Percentiles rank a stretch among this genome's conserved stretches.
Conservation (phyloP, 2,113 vertebrate genomes). For the Elachura formosa region DNA sequence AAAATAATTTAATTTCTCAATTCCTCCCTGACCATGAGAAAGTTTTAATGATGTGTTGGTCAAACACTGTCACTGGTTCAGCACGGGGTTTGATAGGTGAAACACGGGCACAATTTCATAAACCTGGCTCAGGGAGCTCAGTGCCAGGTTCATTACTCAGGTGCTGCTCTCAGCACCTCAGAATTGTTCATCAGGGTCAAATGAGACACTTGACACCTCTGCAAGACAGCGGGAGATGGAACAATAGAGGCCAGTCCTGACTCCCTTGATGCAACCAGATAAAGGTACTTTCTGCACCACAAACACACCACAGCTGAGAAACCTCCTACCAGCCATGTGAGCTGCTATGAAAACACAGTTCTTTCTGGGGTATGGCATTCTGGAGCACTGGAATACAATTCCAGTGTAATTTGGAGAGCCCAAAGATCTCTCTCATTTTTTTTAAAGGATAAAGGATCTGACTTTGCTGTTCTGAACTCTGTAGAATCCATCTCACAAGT, state of each 20-base stretch:
- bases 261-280: neutral
- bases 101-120: accelerated
- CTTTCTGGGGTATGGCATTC: neutral
- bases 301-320: neutral
- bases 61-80: neutral
- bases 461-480: neutral
- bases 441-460: neutral
- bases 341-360: neutral
- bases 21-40: neutral
- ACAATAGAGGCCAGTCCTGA: neutral
- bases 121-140: neutral
- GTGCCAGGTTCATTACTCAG: accelerated
- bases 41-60: neutral
- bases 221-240: neutral
- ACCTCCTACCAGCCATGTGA: neutral
- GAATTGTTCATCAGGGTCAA: neutral
- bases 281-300: neutral
- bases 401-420: too few relatives aligned
- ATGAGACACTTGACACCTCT: neutral
- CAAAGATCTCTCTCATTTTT: neutral
- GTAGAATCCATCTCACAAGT: neutral
- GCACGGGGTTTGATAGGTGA: neutral
- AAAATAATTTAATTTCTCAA: neutral
- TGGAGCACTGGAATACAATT: neutral
- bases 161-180: neutral